A percentile compares a stretch with the other conserved stretches of the same genome.
These are phyloP conservation scores for Palythoa grandis DNA, from an alignment of 92 coral and sea anemone genomes.

Conservation along the genomic window DNA sequence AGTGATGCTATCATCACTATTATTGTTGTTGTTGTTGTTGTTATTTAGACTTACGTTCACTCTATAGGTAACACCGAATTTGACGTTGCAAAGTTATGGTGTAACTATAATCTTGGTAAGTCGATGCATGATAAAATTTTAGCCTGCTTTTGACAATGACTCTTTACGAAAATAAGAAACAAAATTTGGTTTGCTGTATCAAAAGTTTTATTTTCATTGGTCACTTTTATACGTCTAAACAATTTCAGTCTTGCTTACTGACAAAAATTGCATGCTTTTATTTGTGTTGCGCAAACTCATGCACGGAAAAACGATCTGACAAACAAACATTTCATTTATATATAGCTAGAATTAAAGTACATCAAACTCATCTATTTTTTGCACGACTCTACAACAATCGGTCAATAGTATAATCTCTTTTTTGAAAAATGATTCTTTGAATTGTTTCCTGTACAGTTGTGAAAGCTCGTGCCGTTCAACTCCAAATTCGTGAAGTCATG, in stretches of 20 bases:
- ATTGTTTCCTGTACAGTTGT: neutral
- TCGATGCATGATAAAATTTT: neutral
- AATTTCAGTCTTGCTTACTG: neutral
- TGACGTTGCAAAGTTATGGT: conserved; percentile 41
- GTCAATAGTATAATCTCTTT: neutral
- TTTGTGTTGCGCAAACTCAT: neutral
- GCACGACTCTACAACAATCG: neutral
- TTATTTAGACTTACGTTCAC: neutral
- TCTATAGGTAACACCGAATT: conserved; percentile 36
- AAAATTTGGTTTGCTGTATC: no score
- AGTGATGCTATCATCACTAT: neutral
- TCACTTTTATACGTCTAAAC: no score
- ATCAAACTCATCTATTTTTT: no score
- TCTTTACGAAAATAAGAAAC: no score
- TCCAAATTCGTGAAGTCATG: neutral
- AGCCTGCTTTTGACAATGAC: no score
- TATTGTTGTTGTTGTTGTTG: neutral
- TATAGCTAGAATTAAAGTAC: no score
- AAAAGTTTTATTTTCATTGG: no score
- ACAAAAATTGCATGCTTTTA: no score
- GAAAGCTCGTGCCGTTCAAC: neutral
- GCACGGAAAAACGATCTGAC: no score
- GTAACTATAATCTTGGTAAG: conserved; percentile 53
- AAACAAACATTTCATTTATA: no score
- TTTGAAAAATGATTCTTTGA: neutral